A percentile compares a stretch with the other conserved stretches of the same genome.
Evolutionary conservation across 2,888 invertebrate species (phyloP).

Genomic region (Cryptus armator): DNA sequence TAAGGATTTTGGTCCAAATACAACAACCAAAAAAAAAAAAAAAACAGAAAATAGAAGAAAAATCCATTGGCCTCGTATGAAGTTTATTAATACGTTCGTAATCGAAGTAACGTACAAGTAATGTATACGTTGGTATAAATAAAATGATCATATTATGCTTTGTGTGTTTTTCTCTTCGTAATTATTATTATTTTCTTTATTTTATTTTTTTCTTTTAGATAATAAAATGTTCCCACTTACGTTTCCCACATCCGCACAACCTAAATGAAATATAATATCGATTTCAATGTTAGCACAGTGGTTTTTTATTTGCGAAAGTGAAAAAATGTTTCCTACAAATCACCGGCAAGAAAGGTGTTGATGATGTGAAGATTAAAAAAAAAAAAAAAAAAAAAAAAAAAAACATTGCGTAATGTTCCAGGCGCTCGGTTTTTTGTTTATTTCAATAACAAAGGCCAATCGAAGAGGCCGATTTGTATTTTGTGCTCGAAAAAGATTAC

Average conservation of each 20-base stretch:
- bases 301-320: constrained; percentile 39
- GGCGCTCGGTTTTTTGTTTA: background rate
- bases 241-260: constrained; percentile 27
- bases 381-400: background rate
- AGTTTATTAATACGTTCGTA: constrained; percentile 74
- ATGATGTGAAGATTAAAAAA: background rate
- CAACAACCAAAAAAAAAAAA: constrained; percentile 27
- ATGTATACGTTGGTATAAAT: constrained; percentile 76
- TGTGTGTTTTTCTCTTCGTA: constrained; percentile 55
- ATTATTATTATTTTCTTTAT: too few species aligned
- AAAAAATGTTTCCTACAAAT: constrained; percentile 26
- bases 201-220: constrained; percentile 43
- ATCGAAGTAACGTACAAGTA: constrained; percentile 73
- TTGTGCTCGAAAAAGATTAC: constrained; percentile 32
- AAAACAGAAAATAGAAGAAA: constrained; percentile 28
- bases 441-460: background rate
- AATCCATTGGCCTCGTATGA: constrained; percentile 70
- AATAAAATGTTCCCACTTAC: constrained; percentile 69
- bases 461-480: constrained; percentile 26
- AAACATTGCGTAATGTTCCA: constrained; percentile 2
- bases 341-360: constrained; percentile 11
- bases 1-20: constrained; percentile 12
- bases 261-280: constrained; percentile 16
- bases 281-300: constrained; percentile 25
- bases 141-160: constrained; percentile 75